phyloP scores from a whole-genome alignment of 2,797 vertebrate species.

The Lithobates sylvaticus region DNA sequence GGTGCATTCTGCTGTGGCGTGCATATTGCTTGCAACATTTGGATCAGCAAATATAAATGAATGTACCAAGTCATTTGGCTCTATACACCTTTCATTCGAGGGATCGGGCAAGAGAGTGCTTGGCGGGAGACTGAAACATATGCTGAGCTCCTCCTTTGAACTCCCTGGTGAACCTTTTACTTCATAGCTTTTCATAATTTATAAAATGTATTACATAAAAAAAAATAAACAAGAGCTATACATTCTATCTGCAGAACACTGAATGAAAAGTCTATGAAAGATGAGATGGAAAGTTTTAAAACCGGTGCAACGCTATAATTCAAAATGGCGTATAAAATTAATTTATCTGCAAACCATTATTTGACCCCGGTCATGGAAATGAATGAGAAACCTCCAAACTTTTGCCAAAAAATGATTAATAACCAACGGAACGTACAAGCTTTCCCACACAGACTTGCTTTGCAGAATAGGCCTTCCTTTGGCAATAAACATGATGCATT shows the following conservation, averaged over 20 bases:
- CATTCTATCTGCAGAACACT: not conserved
- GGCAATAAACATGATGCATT: conserved; percentile 49
- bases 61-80: not conserved
- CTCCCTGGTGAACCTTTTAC: not conserved
- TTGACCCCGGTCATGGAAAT: conserved; percentile 14
- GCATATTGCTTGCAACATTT: no score
- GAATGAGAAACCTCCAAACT: not conserved
- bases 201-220: not conserved
- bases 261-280: not conserved
- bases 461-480: conserved; percentile 28
- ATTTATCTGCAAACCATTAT: conserved; percentile 10
- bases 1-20: no score
- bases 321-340: conserved; percentile 5
- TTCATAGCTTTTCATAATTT: not conserved
- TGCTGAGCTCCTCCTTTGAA: not conserved
- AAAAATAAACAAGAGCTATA: not conserved
- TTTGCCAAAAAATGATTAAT: conserved; percentile 39
- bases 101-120: not conserved
- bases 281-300: not conserved
- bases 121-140: not conserved
- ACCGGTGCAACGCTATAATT: not conserved
- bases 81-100: not conserved
- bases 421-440: not conserved
- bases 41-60: no score
- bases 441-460: conserved; percentile 25